Evolutionary conservation across 2,113 vertebrate species (phyloP).

Genomic region (Oryzias woworae): DNA sequence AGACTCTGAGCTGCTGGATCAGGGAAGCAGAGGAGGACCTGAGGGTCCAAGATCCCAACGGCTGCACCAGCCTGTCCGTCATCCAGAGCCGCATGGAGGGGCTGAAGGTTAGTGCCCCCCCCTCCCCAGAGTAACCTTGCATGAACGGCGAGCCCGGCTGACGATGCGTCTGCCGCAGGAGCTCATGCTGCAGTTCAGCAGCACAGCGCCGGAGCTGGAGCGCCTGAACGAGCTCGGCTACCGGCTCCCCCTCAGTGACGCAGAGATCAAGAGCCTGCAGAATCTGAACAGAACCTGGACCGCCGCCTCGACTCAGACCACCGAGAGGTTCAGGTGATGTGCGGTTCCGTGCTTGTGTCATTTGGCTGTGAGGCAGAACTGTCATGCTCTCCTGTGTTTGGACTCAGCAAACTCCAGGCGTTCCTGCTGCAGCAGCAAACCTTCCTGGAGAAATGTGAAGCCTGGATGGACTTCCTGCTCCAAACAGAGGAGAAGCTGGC

Average conservation of each 20-base stretch:
- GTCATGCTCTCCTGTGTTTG: constrained; percentile 1
- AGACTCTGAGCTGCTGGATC: constrained; percentile 82
- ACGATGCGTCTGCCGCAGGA: constrained; percentile 63
- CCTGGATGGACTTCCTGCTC: constrained; percentile 97
- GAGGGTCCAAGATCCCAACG: constrained; percentile 85
- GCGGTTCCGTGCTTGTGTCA: too few species aligned
- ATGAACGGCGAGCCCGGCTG: too few species aligned
- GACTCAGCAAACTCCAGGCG: constrained; percentile 91
- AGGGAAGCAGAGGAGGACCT: constrained; percentile 84
- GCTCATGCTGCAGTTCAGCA: constrained; percentile 94
- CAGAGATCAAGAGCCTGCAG: constrained; percentile 95
- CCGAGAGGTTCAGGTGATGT: constrained; percentile 91
- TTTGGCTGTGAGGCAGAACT: too few species aligned
- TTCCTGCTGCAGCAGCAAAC: constrained; percentile 95
- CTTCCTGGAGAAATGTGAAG: constrained; percentile 97
- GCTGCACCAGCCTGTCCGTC: constrained; percentile 81
- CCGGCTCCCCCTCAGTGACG: constrained; percentile 89
- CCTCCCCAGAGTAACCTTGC: too few species aligned
- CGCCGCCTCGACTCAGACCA: constrained; percentile 86
- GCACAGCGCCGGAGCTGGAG: constrained; percentile 89
- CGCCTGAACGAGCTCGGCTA: constrained; percentile 94
- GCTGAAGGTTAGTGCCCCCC: constrained; percentile 81
- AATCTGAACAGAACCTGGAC: constrained; percentile 92
- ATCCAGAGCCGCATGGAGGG: constrained; percentile 92
- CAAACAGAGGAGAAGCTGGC: constrained; percentile 93